Evolutionary conservation across 2,797 vertebrate genomes (phyloP).

Genomic region (Artibeus lituratus): DNA sequence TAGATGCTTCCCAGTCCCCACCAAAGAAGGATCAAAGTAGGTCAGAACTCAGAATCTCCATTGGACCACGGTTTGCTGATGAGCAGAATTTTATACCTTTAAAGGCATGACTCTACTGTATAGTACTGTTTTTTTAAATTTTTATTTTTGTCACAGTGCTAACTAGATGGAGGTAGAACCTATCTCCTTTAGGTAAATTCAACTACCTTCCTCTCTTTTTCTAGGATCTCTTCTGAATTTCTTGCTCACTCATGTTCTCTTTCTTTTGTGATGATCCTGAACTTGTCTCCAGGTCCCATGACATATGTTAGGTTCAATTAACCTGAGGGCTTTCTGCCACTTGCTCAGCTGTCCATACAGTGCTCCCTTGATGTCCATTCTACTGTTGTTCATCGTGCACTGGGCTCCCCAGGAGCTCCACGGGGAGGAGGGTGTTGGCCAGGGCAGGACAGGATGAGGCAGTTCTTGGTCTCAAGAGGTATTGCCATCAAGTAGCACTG

Average conservation of each 20-base stretch:
- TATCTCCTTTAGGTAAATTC: neutral
- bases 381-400: neutral
- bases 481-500: neutral
- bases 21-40: neutral
- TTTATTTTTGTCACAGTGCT: neutral
- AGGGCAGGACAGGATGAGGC: neutral
- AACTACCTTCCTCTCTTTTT: neutral
- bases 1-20: neutral
- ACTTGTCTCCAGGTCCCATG: neutral
- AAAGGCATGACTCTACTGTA: neutral
- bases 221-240: neutral
- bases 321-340: neutral
- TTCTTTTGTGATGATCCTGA: neutral
- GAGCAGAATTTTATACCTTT: neutral
- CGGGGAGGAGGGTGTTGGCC: neutral
- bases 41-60: neutral
- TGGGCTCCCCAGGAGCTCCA: neutral
- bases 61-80: neutral
- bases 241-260: neutral
- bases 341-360: conserved; percentile 20
- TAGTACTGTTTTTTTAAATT: neutral
- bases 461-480: neutral
- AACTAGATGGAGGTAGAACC: neutral
- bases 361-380: neutral
- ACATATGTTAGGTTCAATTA: neutral